Conservation (phyloP, 2,888 invertebrate genomes). For the Ochropleura leucogaster region DNA sequence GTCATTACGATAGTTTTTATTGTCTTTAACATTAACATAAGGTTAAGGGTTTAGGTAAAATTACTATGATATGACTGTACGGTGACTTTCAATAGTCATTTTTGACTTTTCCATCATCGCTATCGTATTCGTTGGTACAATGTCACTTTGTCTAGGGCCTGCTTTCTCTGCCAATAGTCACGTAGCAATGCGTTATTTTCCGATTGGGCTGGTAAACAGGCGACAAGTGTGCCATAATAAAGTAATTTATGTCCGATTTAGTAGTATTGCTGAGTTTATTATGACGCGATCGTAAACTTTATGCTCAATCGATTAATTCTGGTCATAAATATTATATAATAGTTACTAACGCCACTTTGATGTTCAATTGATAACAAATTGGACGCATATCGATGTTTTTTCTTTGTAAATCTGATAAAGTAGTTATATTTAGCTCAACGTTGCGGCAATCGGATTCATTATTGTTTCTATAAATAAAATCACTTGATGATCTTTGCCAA, state of each 20-base stretch:
- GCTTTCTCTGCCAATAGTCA: constrained; percentile 16
- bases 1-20: not conserved
- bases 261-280: constrained; percentile 33
- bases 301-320: constrained; percentile 7
- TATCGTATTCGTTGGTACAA: not conserved
- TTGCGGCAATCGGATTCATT: constrained; percentile 6
- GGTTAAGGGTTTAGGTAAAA: not conserved
- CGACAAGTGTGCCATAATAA: constrained; percentile 11
- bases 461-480: constrained; percentile 46
- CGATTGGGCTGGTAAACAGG: constrained; percentile 6
- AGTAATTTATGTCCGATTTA: constrained; percentile 10
- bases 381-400: constrained; percentile 29
- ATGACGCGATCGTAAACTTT: constrained; percentile 28
- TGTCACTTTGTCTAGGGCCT: not conserved
- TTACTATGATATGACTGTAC: not conserved
- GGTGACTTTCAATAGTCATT: not conserved
- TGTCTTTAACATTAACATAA: not conserved
- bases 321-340: constrained; percentile 23
- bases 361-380: constrained; percentile 17
- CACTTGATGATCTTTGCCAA: not conserved
- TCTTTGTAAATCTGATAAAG: constrained; percentile 36
- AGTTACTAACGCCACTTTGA: constrained; percentile 14
- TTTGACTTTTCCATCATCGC: not conserved
- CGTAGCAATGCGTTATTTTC: constrained; percentile 2
- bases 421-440: constrained; percentile 31